These are phyloP conservation scores for Paramormyrops kingsleyae DNA, from an alignment of 2,113 vertebrate genomes.

Conservation along the genomic window DNA sequence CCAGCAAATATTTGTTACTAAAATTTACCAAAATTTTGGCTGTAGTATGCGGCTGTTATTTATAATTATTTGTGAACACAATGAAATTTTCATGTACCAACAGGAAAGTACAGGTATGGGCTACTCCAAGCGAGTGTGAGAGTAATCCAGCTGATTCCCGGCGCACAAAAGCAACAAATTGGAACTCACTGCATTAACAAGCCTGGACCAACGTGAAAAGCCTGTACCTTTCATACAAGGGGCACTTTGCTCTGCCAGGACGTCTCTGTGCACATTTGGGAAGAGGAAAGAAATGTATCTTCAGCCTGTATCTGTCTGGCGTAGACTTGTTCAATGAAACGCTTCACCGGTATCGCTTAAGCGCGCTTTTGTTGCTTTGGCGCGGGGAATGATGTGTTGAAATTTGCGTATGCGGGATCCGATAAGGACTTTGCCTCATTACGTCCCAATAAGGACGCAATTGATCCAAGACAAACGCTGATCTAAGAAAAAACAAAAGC, in stretches of 20 bases:
- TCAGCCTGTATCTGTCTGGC: constrained; percentile 3
- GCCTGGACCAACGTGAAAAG: constrained; percentile 13
- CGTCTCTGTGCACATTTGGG: constrained; percentile 1
- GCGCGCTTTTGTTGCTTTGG: constrained; percentile 7
- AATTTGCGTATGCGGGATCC: not conserved
- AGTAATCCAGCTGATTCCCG: constrained; percentile 11
- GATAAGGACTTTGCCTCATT: constrained; percentile 1
- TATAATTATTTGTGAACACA: not conserved
- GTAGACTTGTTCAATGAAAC: constrained; percentile 20
- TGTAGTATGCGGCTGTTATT: not conserved
- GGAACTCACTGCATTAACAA: constrained; percentile 13
- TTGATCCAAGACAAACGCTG: not conserved
- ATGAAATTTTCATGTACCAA: constrained; percentile 7
- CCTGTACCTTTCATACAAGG: not conserved
- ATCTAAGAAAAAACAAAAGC: not conserved
- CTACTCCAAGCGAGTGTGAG: not conserved
- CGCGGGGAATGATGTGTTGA: constrained; percentile 6
- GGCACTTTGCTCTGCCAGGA: not conserved
- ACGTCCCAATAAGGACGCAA: not conserved
- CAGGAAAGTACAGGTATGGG: not conserved
- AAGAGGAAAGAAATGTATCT: constrained; percentile 7
- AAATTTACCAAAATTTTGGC: not conserved
- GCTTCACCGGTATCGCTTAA: constrained; percentile 17
- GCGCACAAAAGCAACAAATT: constrained; percentile 11
- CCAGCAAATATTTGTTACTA: not conserved